Conservation (phyloP, 2,113 vertebrate species). For the Pangasianodon hypophthalmus region DNA sequence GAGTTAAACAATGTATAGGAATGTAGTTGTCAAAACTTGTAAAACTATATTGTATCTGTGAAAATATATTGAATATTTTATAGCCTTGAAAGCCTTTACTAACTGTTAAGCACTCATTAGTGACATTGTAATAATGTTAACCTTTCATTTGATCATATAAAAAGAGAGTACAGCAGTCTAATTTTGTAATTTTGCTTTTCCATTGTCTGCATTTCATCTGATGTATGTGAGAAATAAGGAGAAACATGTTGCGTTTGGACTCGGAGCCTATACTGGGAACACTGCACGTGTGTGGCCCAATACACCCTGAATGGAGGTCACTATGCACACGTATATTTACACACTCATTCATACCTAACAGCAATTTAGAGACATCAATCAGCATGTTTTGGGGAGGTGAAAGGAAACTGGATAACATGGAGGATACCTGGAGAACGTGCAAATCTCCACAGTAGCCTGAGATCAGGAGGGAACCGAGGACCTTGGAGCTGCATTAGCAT, state of each 20-base stretch:
- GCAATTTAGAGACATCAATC: neutral
- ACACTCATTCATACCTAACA: neutral
- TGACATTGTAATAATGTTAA: neutral
- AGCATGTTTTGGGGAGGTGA: neutral
- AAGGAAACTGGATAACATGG: neutral
- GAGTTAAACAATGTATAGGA: neutral
- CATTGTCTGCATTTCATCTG: neutral
- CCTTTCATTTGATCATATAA: neutral
- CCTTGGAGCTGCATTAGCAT: neutral
- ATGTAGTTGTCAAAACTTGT: neutral
- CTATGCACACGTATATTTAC: neutral
- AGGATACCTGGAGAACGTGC: neutral
- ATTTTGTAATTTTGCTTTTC: neutral
- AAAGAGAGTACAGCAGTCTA: neutral
- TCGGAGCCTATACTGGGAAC: neutral
- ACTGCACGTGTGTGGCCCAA: neutral
- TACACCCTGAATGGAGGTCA: neutral
- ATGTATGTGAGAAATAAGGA: neutral
- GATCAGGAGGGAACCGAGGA: neutral
- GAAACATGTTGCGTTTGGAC: neutral
- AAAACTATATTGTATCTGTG: neutral
- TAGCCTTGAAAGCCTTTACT: neutral
- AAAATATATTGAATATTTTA: constrained; percentile 1
- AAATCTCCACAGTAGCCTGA: neutral
- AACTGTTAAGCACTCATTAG: neutral